Base-by-base conservation (phyloP, 1,140 invertebrate species). In the Euwallacea fornicatus region DNA sequence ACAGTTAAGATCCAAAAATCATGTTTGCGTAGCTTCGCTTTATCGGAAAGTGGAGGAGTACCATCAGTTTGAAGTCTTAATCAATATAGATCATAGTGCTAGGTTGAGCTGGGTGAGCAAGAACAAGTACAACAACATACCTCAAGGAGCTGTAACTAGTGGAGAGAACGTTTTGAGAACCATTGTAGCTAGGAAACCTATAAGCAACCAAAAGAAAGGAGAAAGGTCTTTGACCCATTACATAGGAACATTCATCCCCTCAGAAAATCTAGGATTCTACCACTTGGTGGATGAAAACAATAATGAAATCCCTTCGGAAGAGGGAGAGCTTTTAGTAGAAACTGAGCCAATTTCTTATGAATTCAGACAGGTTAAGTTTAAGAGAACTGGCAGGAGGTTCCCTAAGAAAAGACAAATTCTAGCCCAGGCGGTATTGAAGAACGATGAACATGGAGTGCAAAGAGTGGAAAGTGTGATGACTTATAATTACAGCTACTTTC, bases 321-420 rank as follows among this genome's bases (percentile, higher is more conserved):
- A 85, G 8, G 92, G 92, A 1, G 89, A 94, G 77, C 84, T 94
- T 42, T 81, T 94, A 2, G 86, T 93, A 0, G 92, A 93, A 81
- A 88, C 88, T 0, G 91, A 94, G 80, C 91, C 92, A 7, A 84
- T 88, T 13, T 84, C 83, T 63, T 94, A 94, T 78, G 90, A 92
- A 78, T 77, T 94, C 70, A 87, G 83, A 46, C 81, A 84, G 46
- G 86, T 92, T 1, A 87, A 87, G 69, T 83, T 91, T 59, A 88
- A 89, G 72, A 79, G 83, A 47, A 78, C 79, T 58, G 87, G 87
- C 54, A 84, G 84, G 67, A 84, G 84, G 16, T 81, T 86, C 2
- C 85, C 84, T 42, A 83, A 84, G 50, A 84, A 85, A 47, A 79
- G 82, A 0, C 81, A 81, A 59, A 80, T 88, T 59, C 82, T 93